Evolutionary conservation across 2,113 vertebrate genomes (phyloP), one percentile per base, ranked within the genome.

Genomic region (Tyto alba): DNA sequence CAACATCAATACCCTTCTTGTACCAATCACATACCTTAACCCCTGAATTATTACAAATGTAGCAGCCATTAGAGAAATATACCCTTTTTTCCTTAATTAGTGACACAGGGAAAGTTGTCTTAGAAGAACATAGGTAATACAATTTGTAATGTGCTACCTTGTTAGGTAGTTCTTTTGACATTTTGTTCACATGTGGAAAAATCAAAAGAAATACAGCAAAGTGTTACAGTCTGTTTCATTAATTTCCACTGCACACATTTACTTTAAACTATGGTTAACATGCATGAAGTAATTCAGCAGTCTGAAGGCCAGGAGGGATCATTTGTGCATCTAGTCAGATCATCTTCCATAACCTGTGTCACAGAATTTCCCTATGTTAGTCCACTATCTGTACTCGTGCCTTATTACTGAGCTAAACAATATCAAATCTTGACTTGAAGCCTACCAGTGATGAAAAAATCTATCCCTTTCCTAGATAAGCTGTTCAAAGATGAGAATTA

Each of bases 271-370:
- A 56, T 52, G n/a, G 80, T 92, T 92, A 95, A 64, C 86, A 90
- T 29, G 86, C 95, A 75, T 93, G 88, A 96, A 95, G 66, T 84
- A 93, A 92, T 90, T 90, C 56, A 92, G 64, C 63, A 63, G 30
- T 92, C 36, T 72, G 64, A 95, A 89, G 86, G 90, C 89, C 95
- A 96, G 92, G 57, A 96, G 77, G 90, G 86, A 87, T 95, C 77
- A 79, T 91, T 89, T 93, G 79, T 93, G 72, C 92, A 89, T 95
- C 66, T 86, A 85, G 45, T 87, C 57, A 62, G 69, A 95, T 75
- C 83, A 43, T 78, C 52, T 80, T 93, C 75, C 60, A 38, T 52
- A 71, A 81, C 53, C 43, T 9, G 1, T 60, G 45, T 43, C 73
- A 89, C 48, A 56, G 38, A 74, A 81, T 78, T 90, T 64, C 86